These are phyloP conservation scores for Hypomecis atomaria DNA, from an alignment of 2,888 invertebrate species.

Conservation along the genomic window DNA sequence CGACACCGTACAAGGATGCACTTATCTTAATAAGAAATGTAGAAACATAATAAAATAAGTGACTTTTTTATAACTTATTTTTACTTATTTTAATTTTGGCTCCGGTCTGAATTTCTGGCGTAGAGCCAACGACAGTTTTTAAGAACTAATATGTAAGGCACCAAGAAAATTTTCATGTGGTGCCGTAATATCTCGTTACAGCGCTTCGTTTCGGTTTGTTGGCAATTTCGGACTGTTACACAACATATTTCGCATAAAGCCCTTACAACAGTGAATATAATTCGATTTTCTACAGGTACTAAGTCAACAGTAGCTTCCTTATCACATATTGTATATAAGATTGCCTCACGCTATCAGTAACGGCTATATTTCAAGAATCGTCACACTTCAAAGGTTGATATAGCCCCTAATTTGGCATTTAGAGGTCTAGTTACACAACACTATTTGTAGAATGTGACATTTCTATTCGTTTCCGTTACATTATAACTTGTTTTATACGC, in stretches of 20 bases:
- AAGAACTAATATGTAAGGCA: too few species aligned
- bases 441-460: slow-evolving; percentile 23
- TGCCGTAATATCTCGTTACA: too few species aligned
- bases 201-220: too few species aligned
- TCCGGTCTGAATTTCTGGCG: too few species aligned
- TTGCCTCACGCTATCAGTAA: not conserved
- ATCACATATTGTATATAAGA: too few species aligned
- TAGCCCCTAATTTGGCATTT: slow-evolving; percentile 11
- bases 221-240: too few species aligned
- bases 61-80: not conserved
- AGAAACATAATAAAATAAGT: not conserved
- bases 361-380: slow-evolving; percentile 8
- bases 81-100: not conserved
- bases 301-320: too few species aligned
- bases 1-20: not conserved
- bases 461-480: slow-evolving; percentile 22
- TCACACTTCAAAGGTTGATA: slow-evolving; percentile 8
- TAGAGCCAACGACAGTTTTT: too few species aligned
- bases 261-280: too few species aligned
- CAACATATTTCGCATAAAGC: too few species aligned
- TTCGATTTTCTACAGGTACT: too few species aligned
- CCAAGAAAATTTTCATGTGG: too few species aligned
- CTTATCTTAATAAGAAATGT: slow-evolving; percentile 1
- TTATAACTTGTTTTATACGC: slow-evolving; percentile 15
- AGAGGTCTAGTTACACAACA: slow-evolving; percentile 10